These are phyloP conservation scores for Brachionus calyciflorus DNA, from an alignment of 1,140 invertebrate species.

Conservation along the genomic window DNA sequence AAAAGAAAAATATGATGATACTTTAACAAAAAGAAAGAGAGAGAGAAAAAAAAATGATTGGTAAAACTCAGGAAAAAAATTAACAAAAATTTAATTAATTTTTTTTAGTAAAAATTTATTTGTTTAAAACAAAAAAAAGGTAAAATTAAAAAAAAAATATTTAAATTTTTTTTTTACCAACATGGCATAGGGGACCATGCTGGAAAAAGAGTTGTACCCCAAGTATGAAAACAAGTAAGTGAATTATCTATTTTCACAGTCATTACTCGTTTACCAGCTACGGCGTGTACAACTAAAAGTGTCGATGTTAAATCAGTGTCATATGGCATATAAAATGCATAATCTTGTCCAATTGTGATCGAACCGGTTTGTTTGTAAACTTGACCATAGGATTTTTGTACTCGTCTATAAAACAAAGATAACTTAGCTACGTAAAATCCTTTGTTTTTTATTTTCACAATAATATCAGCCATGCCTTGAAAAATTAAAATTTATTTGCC, in stretches of 20 bases:
- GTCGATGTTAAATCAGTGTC: background rate
- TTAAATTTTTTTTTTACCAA: background rate
- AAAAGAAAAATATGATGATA: no score
- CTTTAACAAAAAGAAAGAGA: no score
- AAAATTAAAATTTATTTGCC: background rate
- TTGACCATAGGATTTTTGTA: background rate
- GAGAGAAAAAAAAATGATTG: no score
- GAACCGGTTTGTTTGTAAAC: background rate
- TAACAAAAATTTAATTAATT: background rate
- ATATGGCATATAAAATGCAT: background rate
- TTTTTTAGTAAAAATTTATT: constrained; percentile 1
- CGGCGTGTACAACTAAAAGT: constrained; percentile 14
- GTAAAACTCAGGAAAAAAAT: no score
- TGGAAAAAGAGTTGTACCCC: constrained; percentile 42
- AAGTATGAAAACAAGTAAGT: constrained; percentile 29
- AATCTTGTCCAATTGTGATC: constrained; percentile 8
- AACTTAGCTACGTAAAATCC: constrained; percentile 16
- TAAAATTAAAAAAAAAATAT: background rate
- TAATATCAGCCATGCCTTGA: background rate
- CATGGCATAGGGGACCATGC: background rate
- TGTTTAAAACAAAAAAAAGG: background rate
- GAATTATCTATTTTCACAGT: background rate
- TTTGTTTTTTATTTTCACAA: constrained; percentile 33
- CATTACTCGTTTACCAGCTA: constrained; percentile 30
- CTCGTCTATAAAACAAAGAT: background rate